phyloP scores from a whole-genome alignment of 2,113 vertebrate genomes.

The Isurus oxyrinchus region DNA sequence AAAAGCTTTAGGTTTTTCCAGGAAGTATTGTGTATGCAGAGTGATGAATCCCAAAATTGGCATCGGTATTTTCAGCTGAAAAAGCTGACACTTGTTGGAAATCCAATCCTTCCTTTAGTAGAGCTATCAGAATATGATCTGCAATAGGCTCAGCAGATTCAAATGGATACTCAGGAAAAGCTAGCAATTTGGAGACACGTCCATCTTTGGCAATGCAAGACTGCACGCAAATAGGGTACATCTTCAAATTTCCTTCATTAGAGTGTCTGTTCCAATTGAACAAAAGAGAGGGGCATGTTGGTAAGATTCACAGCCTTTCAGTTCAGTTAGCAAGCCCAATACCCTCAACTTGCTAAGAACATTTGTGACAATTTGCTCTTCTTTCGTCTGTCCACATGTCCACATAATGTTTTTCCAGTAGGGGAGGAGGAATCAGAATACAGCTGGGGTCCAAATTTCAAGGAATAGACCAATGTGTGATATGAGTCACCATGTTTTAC shows the following conservation, averaged over 20 bases:
- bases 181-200: not conserved
- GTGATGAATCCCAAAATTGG: slow-evolving; percentile 19
- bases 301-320: not conserved
- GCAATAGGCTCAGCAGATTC: too few species aligned
- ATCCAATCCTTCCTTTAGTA: too few species aligned
- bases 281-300: not conserved
- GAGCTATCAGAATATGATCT: too few species aligned
- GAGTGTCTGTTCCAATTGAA: not conserved
- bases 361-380: not conserved
- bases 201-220: not conserved
- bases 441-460: not conserved
- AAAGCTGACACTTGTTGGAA: not conserved
- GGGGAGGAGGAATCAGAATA: not conserved
- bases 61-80: not conserved
- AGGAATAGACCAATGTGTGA: not conserved
- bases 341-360: not conserved
- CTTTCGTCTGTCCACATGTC: not conserved
- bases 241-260: not conserved
- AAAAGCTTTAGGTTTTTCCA: not conserved
- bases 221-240: not conserved
- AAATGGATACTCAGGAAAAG: too few species aligned
- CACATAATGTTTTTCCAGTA: not conserved
- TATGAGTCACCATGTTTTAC: not conserved
- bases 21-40: slow-evolving; percentile 11
- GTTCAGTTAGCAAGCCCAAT: not conserved